These are phyloP conservation scores for Bufotes viridis DNA, from an alignment of 2,797 vertebrate genomes.

Conservation along the genomic window DNA sequence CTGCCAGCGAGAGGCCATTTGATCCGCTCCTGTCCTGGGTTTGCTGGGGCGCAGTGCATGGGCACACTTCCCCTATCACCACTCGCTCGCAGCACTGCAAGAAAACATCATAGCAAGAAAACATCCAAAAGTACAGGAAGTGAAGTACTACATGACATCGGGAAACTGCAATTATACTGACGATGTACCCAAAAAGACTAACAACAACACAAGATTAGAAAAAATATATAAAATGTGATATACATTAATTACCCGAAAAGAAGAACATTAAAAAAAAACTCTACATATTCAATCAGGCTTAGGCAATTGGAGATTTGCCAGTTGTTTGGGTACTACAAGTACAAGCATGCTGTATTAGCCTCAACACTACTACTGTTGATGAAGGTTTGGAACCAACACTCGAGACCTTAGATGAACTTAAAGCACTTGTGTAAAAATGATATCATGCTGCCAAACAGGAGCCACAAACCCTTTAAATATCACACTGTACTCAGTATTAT, in stretches of 20 bases:
- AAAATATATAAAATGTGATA: constrained; percentile 4
- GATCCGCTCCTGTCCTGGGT: constrained; percentile 59
- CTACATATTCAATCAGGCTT: background rate
- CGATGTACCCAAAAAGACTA: constrained; percentile 39
- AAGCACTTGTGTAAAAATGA: background rate
- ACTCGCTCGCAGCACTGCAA: constrained; percentile 62
- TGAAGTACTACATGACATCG: constrained; percentile 51
- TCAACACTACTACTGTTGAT: background rate
- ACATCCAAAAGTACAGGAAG: constrained; percentile 54
- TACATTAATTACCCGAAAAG: background rate
- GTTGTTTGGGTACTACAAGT: background rate
- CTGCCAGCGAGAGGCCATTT: constrained; percentile 61
- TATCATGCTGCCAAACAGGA: background rate
- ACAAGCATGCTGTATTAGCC: constrained; percentile 4
- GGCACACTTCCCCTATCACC: constrained; percentile 52
- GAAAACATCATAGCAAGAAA: constrained; percentile 61
- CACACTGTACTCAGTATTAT: background rate
- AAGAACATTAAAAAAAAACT: background rate
- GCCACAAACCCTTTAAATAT: background rate
- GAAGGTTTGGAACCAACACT: background rate
- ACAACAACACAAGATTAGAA: background rate
- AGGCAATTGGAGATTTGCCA: background rate
- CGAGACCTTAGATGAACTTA: background rate
- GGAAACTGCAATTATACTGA: constrained; percentile 50
- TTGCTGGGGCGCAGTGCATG: constrained; percentile 52